Percentiles rank a stretch among this genome's conserved stretches.
These are phyloP conservation scores for Blastomussa wellsi DNA, from an alignment of 92 coral and sea anemone genomes.

Conservation along the genomic window DNA sequence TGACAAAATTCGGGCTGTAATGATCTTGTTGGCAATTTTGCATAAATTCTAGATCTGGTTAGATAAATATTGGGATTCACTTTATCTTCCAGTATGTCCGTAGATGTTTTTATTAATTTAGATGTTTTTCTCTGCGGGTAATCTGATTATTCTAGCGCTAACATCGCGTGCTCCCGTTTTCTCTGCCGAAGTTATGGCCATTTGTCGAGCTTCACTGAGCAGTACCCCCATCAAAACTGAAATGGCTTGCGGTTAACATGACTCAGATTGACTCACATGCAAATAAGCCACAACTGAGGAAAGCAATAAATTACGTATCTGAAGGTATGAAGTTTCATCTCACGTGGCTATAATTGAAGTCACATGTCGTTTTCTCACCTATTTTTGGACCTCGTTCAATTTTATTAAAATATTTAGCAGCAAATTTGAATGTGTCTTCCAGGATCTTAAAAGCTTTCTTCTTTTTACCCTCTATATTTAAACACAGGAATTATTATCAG, in stretches of 20 bases:
- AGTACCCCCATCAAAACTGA: not conserved
- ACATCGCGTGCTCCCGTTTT: not conserved
- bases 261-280: constrained; percentile 2
- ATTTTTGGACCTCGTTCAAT: not conserved
- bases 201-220: constrained; percentile 2
- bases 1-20: not conserved
- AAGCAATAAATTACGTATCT: not conserved
- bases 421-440: too few relatives aligned
- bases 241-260: not conserved
- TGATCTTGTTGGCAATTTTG: not conserved
- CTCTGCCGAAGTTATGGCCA: not conserved
- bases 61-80: not conserved
- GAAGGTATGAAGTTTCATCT: not conserved
- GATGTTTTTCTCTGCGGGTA: not conserved
- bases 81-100: not conserved
- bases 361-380: not conserved
- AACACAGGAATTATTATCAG: not conserved
- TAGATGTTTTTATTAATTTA: not conserved
- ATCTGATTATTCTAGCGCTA: not conserved
- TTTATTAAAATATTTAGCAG: too few relatives aligned
- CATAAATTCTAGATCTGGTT: not conserved
- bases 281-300: not conserved
- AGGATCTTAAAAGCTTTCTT: too few relatives aligned
- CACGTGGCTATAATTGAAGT: not conserved
- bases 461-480: not conserved